Evolutionary conservation across 1,140 invertebrate genomes (phyloP), one percentile per base, ranked within the genome.

Genomic region (Formica selysi): DNA sequence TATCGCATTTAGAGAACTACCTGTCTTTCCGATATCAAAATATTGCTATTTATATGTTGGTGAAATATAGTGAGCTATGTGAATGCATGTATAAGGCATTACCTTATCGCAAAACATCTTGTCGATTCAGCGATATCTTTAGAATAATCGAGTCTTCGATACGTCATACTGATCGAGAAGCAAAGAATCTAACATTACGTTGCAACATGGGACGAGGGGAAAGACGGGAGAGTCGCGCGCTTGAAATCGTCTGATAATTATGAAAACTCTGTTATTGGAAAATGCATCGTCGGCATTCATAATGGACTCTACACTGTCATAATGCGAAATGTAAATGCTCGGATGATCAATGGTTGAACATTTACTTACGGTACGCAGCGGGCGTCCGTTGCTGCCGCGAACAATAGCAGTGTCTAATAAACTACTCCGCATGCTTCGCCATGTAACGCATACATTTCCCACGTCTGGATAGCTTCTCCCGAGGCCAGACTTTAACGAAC

Each of bases 391-490:
- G 70, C 41, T 67, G 80, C 54, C 78, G 54, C 67, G 68, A 86
- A 86, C 85, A 86, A 86, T 86, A 83, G 76, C 68, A 59, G 70
- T 65, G 65, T 78, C 81, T 86, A 86, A 90, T 90, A 90, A 89
- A 90, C 89, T 87, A 85, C 87, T 89, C 85, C 68, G 38, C 71
- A 61, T 74, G 65, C 73, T 38, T 36, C 19, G 67, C 44, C 54
- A 41, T 86, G 79, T 73, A 74, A 54, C 67, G 44, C 73, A 74
- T 78, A 84, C 78, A 81, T 86, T 89, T 84, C 68, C 79, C 74
- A 48, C 62, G 70, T 76, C 73, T 64, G 83, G 61, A 76, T 86
- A 87, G 79, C 73, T 88, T 61, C 64, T 83, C 79, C 38, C 68
- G 68, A 61, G 68, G 51, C 67, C 19, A 59, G 22, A 61, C 67